These are phyloP conservation scores for Nothura maculosa DNA, from an alignment of 2,797 vertebrate genomes.

Conservation along the genomic window DNA sequence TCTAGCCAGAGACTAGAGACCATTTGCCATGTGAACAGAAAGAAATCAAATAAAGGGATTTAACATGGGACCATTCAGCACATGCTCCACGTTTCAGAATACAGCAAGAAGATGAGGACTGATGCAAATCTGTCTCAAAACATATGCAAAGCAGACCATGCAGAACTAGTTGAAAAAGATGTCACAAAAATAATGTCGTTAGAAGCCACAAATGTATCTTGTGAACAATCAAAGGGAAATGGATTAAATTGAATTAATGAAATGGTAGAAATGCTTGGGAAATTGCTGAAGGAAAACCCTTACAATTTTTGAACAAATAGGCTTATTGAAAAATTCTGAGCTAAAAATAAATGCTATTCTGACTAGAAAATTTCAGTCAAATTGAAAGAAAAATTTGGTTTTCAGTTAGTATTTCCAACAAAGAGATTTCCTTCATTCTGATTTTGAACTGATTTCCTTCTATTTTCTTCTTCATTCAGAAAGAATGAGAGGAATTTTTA, in stretches of 20 bases:
- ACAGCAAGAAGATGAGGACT: neutral
- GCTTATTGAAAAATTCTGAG: neutral
- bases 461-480: neutral
- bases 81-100: neutral
- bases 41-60: neutral
- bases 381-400: neutral
- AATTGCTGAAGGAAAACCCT: neutral
- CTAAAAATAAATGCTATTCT: neutral
- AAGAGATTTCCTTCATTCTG: neutral
- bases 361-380: neutral
- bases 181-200: neutral
- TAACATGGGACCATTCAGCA: neutral
- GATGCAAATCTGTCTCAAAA: neutral
- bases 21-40: neutral
- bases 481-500: neutral
- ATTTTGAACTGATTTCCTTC: neutral
- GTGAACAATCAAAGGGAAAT: neutral
- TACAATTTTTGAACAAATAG: neutral
- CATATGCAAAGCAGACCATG: accelerated
- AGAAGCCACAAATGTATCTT: neutral
- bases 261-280: neutral
- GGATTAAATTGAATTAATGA: neutral
- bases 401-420: neutral
- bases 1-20: neutral
- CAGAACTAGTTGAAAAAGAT: neutral